Evolutionary conservation across 2,113 vertebrate species (phyloP).

Genomic region (Zosterops hypoxanthus): DNA sequence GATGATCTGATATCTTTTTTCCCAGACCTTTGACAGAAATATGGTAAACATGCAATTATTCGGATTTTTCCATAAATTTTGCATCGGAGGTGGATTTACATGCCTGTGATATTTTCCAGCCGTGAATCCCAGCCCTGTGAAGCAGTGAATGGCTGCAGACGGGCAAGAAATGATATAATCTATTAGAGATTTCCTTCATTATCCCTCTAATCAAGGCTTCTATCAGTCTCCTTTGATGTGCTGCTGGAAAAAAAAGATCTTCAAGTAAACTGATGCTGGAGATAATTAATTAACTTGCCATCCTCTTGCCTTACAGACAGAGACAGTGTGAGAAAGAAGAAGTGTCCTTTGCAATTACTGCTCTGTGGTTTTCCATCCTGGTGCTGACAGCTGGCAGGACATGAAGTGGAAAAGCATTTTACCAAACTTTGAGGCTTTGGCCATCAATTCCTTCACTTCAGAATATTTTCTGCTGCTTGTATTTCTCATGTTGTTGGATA

Average conservation of each 20-base stretch:
- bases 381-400: slow-evolving; percentile 55
- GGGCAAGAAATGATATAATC: slow-evolving; percentile 69
- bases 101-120: slow-evolving; percentile 59
- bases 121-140: neutral
- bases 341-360: slow-evolving; percentile 71
- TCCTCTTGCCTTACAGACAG: slow-evolving; percentile 57
- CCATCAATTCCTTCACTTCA: slow-evolving; percentile 24
- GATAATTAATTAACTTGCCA: slow-evolving; percentile 76
- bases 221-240: slow-evolving; percentile 69
- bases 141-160: slow-evolving; percentile 58
- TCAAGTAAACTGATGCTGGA: slow-evolving; percentile 72
- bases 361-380: slow-evolving; percentile 34
- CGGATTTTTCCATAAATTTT: slow-evolving; percentile 59
- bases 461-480: slow-evolving; percentile 25
- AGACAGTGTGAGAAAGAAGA: slow-evolving; percentile 48
- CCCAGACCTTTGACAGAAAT: slow-evolving; percentile 57
- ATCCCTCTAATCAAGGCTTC: slow-evolving; percentile 72
- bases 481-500: neutral
- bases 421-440: slow-evolving; percentile 45
- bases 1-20: slow-evolving; percentile 23
- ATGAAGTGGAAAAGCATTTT: slow-evolving; percentile 60
- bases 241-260: slow-evolving; percentile 62
- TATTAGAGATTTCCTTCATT: slow-evolving; percentile 75
- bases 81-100: slow-evolving; percentile 59
- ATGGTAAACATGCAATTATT: slow-evolving; percentile 67